phyloP scores from a whole-genome alignment of 1,140 invertebrate genomes.

The Trichonephila clavipes region DNA sequence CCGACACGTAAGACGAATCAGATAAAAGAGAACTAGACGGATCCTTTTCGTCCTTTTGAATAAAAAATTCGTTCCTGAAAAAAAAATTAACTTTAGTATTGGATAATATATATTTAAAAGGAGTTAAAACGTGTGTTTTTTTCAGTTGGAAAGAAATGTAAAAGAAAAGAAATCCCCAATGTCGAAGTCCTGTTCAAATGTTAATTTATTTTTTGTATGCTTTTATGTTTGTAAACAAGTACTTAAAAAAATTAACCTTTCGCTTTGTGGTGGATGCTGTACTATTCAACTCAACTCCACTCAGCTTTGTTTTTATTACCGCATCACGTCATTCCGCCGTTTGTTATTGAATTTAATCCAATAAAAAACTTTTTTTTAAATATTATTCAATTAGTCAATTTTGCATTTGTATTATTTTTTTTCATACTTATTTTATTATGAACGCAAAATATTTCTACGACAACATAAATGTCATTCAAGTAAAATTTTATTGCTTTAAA shows the following conservation, averaged over 20 bases:
- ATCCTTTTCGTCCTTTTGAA: conserved; percentile 2
- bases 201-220: neutral
- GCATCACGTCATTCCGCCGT: no score
- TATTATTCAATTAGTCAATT: no score
- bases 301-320: no score
- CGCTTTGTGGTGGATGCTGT: neutral
- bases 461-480: no score
- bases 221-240: neutral
- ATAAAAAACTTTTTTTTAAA: no score
- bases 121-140: neutral
- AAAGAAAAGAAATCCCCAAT: neutral
- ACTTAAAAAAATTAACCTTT: neutral
- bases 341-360: no score
- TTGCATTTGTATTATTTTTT: no score
- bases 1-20: neutral
- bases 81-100: neutral
- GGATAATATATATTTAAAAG: neutral
- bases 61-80: conserved; percentile 9
- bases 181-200: neutral
- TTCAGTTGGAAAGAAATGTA: no score
- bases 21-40: neutral
- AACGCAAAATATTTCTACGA: no score
- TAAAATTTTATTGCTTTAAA: no score
- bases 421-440: no score
- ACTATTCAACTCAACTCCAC: no score